phyloP scores from a whole-genome alignment of 2,113 vertebrate species.

The Balaeniceps rex region DNA sequence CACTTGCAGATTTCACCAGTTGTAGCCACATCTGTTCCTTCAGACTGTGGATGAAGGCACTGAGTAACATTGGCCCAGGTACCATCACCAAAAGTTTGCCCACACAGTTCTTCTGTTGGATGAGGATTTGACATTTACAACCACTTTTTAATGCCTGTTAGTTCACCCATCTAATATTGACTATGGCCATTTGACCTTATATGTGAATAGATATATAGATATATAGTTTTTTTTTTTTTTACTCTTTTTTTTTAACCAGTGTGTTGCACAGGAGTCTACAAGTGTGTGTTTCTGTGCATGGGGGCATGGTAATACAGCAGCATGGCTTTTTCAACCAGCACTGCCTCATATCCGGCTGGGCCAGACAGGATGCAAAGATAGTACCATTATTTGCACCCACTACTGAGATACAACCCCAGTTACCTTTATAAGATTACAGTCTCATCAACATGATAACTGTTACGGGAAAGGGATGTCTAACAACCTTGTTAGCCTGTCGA shows the following conservation, averaged over 20 bases:
- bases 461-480: not conserved
- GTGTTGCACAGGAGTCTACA: not conserved
- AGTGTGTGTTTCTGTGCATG: not conserved
- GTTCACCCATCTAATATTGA: not conserved
- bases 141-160: not conserved
- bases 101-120: not conserved
- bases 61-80: not conserved
- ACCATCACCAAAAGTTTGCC: not conserved
- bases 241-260: not conserved
- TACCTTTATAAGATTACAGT: not conserved
- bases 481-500: not conserved
- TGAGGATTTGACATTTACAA: not conserved
- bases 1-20: not conserved
- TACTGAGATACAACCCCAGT: not conserved
- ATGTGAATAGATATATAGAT: not conserved
- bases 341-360: not conserved
- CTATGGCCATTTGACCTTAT: not conserved
- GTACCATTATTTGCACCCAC: not conserved
- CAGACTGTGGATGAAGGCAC: not conserved
- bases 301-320: not conserved
- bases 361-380: not conserved
- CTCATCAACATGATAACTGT: not conserved
- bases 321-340: not conserved
- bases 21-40: not conserved
- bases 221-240: too few relatives aligned